phyloP scores from a whole-genome alignment of 2,888 invertebrate species.

The Hemicrepidius hirtus region DNA sequence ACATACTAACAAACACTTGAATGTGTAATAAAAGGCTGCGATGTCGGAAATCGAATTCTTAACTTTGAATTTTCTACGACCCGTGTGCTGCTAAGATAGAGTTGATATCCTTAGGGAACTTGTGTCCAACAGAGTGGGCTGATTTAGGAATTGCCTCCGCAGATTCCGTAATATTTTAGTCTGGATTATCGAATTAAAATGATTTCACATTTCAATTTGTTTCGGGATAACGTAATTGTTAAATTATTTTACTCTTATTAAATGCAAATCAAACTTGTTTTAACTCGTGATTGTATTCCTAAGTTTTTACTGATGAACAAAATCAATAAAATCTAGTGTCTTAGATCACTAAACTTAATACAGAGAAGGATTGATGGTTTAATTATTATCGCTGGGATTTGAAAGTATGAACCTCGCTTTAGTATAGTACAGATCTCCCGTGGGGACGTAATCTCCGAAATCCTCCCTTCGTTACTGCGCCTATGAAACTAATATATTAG shows the following conservation, averaged over 20 bases:
- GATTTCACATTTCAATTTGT: not conserved
- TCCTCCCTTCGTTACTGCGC: not conserved
- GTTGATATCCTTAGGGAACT: slow-evolving; percentile 5
- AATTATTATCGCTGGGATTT: too few relatives aligned
- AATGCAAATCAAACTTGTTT: too few relatives aligned
- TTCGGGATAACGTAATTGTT: too few relatives aligned
- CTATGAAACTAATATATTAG: not conserved
- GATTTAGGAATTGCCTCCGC: slow-evolving; percentile 13
- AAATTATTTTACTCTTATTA: too few relatives aligned
- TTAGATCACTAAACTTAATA: too few relatives aligned
- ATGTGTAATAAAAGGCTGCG: slow-evolving; percentile 5
- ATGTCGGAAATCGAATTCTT: slow-evolving; percentile 34
- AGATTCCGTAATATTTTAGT: not conserved
- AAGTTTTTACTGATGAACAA: too few relatives aligned
- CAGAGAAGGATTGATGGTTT: too few relatives aligned
- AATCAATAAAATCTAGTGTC: too few relatives aligned
- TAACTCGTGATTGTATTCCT: too few relatives aligned
- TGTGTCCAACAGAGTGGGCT: slow-evolving; percentile 16
- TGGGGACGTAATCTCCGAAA: not conserved
- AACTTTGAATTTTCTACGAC: slow-evolving; percentile 34
- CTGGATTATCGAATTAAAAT: too few relatives aligned
- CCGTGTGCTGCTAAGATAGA: slow-evolving; percentile 30
- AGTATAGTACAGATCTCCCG: not conserved
- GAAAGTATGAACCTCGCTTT: not conserved
- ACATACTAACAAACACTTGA: slow-evolving; percentile 11